Percentiles rank a stretch among this genome's conserved stretches.
Evolutionary conservation across 1,140 invertebrate species (phyloP).

Genomic region (Drosophila carrolli): DNA sequence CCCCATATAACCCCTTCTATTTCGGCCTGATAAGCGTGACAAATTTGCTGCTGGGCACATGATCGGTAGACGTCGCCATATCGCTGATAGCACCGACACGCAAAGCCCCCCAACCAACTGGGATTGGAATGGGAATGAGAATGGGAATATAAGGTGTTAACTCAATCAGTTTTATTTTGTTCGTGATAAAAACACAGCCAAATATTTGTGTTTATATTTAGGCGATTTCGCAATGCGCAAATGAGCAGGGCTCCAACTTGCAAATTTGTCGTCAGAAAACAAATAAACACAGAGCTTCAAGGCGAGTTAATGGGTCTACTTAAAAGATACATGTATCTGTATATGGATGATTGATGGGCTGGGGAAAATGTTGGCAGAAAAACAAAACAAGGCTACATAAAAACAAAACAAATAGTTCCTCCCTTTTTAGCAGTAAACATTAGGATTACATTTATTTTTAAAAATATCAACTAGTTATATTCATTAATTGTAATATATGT

Average conservation of each 20-base stretch:
- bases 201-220: constrained; percentile 34
- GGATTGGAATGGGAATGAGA: not conserved
- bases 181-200: constrained; percentile 20
- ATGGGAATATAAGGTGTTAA: constrained; percentile 43
- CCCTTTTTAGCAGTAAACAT: too few relatives aligned
- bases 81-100: constrained; percentile 54
- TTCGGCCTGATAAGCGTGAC: constrained; percentile 67
- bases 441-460: too few relatives aligned
- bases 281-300: not conserved
- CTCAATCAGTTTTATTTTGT: constrained; percentile 34
- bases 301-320: not conserved
- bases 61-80: constrained; percentile 52
- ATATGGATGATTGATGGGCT: constrained; percentile 1
- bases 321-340: not conserved
- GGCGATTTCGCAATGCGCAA: constrained; percentile 28
- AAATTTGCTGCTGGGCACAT: constrained; percentile 73
- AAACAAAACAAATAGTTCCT: not conserved
- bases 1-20: constrained; percentile 6
- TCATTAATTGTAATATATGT: too few relatives aligned
- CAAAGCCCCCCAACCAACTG: constrained; percentile 25
- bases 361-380: not conserved
- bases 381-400: not conserved
- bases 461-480: too few relatives aligned
- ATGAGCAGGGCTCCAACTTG: not conserved
- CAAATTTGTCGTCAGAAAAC: not conserved